Base-by-base conservation (phyloP, 2,888 invertebrate species). In the Drosophila paucipuncta region DNA sequence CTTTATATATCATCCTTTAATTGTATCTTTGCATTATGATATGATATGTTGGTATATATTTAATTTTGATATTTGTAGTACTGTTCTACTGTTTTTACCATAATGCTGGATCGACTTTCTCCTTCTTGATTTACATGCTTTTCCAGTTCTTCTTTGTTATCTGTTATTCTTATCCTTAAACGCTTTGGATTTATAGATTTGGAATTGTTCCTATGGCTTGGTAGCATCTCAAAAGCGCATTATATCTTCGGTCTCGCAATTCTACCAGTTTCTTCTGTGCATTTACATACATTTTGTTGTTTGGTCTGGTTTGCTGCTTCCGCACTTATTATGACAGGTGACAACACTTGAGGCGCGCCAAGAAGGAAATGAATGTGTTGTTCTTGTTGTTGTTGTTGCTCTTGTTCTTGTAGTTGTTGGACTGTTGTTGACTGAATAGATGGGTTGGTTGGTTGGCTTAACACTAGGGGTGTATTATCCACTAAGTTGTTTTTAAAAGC, bases 401-500 rank as follows among this genome's bases (percentile, higher is more conserved):
- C 22, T 58, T 61, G 33, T 39, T 60, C 39, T n/a, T 57, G 35
- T 30, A 25, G 53, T 28, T 61, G 50, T 11, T 47, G 60, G 35
- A 13, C 22, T 13, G 43, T 22, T 43, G 33, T 54, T 69, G 67
- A 50, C 22, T 68, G 59, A 50, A 47, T 54, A 65, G 74, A 65
- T 67, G 75, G 82, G 68, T 62, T 84, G 85, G 77, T 47, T 79
- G 61, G 75, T 41, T 76, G 80, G 83, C 83, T 90, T 85, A 90
- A 85, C 90, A 88, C 90, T 76, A 90, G 89, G 90, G 85, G 59
- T 90, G 85, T 90, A 85, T 85, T 85, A 85, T 85, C 85, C 91
- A 85, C 89, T 90, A 90, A 85, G 91, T 84, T 90, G 87, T 85
- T 89, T 86, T 90, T 85, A 86, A 90, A 90, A 90, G 85, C 91